phyloP scores from a whole-genome alignment of 1,140 invertebrate genomes.

The Drosophila subpulchrella region DNA sequence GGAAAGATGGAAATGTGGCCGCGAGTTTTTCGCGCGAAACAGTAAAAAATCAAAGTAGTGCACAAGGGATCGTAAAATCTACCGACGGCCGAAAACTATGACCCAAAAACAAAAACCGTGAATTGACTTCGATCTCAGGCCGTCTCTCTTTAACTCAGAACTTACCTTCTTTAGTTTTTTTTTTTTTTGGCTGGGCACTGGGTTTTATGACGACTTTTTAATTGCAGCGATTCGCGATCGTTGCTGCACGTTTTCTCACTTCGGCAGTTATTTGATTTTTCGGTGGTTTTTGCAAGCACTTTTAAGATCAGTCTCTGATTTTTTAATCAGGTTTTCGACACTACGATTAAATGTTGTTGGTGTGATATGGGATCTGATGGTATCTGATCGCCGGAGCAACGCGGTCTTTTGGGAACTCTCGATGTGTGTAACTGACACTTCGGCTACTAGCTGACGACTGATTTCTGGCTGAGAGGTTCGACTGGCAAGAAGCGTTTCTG shows the following conservation, averaged over 20 bases:
- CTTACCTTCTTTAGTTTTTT: slow-evolving; percentile 65
- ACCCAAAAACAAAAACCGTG: slow-evolving; percentile 55
- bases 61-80: slow-evolving; percentile 70
- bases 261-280: slow-evolving; percentile 23
- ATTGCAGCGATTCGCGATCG: slow-evolving; percentile 55
- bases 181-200: slow-evolving; percentile 15
- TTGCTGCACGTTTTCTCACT: slow-evolving; percentile 42
- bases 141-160: slow-evolving; percentile 32
- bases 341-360: slow-evolving; percentile 2
- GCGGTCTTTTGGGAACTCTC: slow-evolving; percentile 18
- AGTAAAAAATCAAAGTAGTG: slow-evolving; percentile 82
- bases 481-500: slow-evolving; percentile 80
- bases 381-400: slow-evolving; percentile 10
- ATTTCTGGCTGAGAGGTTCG: slow-evolving; percentile 69
- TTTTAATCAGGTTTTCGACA: neutral
- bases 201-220: slow-evolving; percentile 65
- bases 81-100: slow-evolving; percentile 60
- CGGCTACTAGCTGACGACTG: slow-evolving; percentile 82
- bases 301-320: slow-evolving; percentile 26
- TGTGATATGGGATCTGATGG: slow-evolving; percentile 8
- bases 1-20: slow-evolving; percentile 26
- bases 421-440: slow-evolving; percentile 79
- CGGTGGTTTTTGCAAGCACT: slow-evolving; percentile 9
- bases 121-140: slow-evolving; percentile 65
- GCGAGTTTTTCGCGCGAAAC: slow-evolving; percentile 65